A percentile compares a stretch with the other conserved stretches of the same genome.
Evolutionary conservation across 2,113 vertebrate species (phyloP).

Genomic region (Empidonax alnorum): DNA sequence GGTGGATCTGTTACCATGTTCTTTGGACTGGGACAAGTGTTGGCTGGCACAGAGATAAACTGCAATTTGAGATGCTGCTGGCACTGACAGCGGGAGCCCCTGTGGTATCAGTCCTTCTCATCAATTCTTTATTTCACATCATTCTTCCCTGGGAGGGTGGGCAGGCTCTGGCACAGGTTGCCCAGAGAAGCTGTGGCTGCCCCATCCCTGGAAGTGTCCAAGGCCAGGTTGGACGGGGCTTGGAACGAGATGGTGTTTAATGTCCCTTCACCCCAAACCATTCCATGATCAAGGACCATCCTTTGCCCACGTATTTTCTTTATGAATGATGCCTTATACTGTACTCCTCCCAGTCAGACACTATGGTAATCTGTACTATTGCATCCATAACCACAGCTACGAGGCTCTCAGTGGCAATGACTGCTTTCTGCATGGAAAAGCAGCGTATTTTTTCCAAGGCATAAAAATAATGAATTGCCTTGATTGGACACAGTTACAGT

Average conservation of each 20-base stretch:
- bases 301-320: background rate
- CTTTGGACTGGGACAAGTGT: background rate
- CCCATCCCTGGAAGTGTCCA: background rate
- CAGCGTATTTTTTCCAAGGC: background rate
- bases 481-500: background rate
- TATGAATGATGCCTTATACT: background rate
- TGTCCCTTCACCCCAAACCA: background rate
- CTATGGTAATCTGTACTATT: background rate
- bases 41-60: background rate
- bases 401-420: background rate
- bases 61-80: background rate
- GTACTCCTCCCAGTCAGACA: background rate
- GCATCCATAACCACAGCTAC: background rate
- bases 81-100: background rate
- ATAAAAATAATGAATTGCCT: background rate
- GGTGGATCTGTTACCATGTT: background rate
- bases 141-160: background rate
- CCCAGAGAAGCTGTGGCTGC: background rate
- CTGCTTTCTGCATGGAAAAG: background rate
- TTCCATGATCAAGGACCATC: background rate
- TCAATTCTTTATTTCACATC: background rate
- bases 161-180: background rate
- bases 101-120: background rate
- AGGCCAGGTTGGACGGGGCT: background rate
- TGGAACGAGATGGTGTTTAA: background rate